Base-by-base conservation (phyloP, 2,113 vertebrate genomes). In the Cephalopholis sonnerati region DNA sequence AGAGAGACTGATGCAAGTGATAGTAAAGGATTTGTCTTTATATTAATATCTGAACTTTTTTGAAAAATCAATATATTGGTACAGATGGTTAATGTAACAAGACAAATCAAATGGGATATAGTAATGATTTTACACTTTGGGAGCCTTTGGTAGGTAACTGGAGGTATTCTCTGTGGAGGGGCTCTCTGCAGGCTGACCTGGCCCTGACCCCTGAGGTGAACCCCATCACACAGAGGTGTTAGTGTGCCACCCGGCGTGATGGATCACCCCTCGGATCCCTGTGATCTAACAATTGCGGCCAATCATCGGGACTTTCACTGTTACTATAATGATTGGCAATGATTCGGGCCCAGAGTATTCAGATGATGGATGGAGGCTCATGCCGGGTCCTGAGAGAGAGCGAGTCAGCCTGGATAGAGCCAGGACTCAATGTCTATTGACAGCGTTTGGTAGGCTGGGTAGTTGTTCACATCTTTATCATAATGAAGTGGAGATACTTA, bases 401-500 rank as follows among this genome's bases (percentile, higher is more conserved):
- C 9, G 81, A 91, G 81, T 73, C 82, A 87, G 76, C 66, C 74
- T 68, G 65, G 81, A 80, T 77, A 53, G 64, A 83, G 82, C 62
- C 58, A 17, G 66, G 36, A 50, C 91, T 92, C 79, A 17, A 66
- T 63, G 79, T 81, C 89, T 94, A 92, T 94, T 92, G 91, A 93
- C 91, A 82, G 87, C 80, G 29, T 85, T 61, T 62, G 85, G 86
- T 82, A 74, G 88, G 79, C 77, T 81, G 78, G 77, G 87, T 86
- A 87, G 90, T 91, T 94, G 92, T 86, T 91, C 93, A 92, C 91
- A 91, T 95, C 94, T 95, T 95, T 94, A 95, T 95, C 94, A 94
- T 95, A 95, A 95, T 96, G 94, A 96, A 95, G 93, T 95, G 92
- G 91, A 86, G 91, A 94, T 93, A 95, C 93, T 95, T 95, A 95